Conservation (phyloP, 2,113 vertebrate genomes). For the Oncorhynchus mykiss region DNA sequence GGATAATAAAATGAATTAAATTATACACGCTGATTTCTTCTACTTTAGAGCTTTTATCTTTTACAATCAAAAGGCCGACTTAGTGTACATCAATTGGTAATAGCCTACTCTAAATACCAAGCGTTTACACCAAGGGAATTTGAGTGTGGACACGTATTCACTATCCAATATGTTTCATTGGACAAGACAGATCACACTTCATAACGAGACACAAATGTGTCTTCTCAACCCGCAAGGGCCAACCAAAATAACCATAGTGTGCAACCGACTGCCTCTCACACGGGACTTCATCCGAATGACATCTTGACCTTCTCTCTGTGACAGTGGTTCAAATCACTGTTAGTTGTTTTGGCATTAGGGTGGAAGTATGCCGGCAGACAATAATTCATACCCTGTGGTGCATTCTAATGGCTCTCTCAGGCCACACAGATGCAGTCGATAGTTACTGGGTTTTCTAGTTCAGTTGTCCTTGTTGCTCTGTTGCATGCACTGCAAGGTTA, state of each 20-base stretch:
- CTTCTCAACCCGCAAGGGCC: not conserved
- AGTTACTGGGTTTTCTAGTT: conserved; percentile 50
- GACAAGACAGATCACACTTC: not conserved
- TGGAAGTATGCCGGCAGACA: conserved; percentile 29
- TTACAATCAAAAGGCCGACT: not conserved
- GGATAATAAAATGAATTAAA: not conserved
- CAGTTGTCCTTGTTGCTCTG: conserved; percentile 47
- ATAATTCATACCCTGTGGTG: conserved; percentile 50
- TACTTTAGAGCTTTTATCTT: not conserved
- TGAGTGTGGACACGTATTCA: not conserved
- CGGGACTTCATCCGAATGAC: not conserved
- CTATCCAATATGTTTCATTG: not conserved
- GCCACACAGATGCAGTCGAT: conserved; percentile 50
- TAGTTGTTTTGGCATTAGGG: conserved; percentile 40
- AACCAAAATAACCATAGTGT: conserved; percentile 3
- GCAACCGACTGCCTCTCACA: not conserved
- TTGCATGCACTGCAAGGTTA: conserved; percentile 42
- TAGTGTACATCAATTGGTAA: not conserved
- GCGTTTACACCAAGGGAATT: not conserved
- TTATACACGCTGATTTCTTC: too few species aligned
- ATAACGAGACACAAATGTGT: not conserved
- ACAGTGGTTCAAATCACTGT: conserved; percentile 22
- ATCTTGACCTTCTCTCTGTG: not conserved
- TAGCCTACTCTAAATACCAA: not conserved
- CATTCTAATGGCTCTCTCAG: conserved; percentile 57